A percentile compares a stretch with the other conserved stretches of the same genome.
These are phyloP conservation scores for Fregetta grallaria DNA, from an alignment of 2,113 vertebrate species.

Conservation along the genomic window DNA sequence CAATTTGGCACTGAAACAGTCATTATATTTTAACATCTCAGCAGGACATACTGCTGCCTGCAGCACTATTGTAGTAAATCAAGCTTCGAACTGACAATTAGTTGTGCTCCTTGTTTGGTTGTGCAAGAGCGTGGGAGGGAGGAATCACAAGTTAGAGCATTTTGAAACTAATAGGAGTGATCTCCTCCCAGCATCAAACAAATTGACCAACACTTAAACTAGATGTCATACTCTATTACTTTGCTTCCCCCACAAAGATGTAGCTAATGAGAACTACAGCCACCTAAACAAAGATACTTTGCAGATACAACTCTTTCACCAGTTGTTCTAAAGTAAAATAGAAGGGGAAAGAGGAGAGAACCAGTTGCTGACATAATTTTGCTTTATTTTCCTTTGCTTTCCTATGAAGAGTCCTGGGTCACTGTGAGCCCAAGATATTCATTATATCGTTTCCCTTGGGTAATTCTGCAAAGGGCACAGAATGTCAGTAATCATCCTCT, in stretches of 20 bases:
- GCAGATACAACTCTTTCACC: neutral
- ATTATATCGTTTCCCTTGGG: constrained; percentile 71
- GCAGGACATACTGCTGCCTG: neutral
- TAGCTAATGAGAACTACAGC: neutral
- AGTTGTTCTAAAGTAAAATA: neutral
- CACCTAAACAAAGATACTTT: neutral
- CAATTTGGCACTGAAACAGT: neutral
- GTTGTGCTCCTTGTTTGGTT: neutral
- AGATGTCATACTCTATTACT: neutral
- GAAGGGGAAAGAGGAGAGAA: neutral
- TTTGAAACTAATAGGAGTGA: neutral
- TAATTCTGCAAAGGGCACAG: constrained; percentile 74
- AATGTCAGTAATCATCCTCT: constrained; percentile 70
- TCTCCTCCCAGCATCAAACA: neutral
- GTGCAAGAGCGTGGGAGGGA: neutral
- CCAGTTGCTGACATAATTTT: neutral
- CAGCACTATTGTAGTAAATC: neutral
- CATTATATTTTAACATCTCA: neutral
- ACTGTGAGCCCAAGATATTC: constrained; percentile 49
- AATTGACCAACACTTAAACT: neutral
- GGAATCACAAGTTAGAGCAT: neutral
- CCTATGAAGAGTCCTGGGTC: constrained; percentile 33
- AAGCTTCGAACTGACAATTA: neutral
- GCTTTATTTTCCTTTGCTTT: constrained; percentile 8
- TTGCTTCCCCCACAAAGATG: neutral